A percentile compares a stretch with the other conserved stretches of the same genome.
These are phyloP conservation scores for Ctenochaetus hawaiiensis DNA, from an alignment of 2,797 vertebrate genomes.

Conservation along the genomic window DNA sequence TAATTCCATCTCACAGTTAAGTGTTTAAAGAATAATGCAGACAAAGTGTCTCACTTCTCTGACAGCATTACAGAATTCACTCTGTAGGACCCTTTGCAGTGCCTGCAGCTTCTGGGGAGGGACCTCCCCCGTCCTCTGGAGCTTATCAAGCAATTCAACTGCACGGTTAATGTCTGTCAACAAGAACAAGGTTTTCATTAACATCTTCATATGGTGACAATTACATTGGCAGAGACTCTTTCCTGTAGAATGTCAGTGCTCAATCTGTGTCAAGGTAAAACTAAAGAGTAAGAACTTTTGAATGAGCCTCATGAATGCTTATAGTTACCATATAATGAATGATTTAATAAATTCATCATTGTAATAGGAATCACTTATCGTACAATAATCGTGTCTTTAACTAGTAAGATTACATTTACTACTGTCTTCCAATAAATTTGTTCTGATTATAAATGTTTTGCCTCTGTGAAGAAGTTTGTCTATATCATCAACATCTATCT, in stretches of 20 bases:
- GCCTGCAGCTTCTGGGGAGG: conserved; percentile 98
- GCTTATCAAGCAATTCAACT: conserved; percentile 96
- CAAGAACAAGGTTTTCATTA: conserved; percentile 25
- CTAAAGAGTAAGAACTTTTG: neutral
- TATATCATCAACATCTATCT: neutral
- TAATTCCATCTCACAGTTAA: neutral
- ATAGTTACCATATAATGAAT: neutral
- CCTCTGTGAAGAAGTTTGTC: neutral
- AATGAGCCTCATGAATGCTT: neutral
- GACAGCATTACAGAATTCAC: conserved; percentile 98
- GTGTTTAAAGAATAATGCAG: neutral
- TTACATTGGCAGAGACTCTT: neutral
- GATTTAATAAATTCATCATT: neutral
- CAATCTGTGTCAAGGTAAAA: neutral
- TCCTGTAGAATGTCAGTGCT: neutral
- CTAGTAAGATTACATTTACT: neutral
- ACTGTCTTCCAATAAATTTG: neutral
- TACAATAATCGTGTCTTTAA: neutral
- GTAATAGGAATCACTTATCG: neutral
- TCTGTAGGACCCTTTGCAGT: conserved; percentile 96
- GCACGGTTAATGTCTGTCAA: conserved; percentile 96
- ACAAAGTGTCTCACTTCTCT: conserved; percentile 89
- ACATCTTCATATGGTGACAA: conserved; percentile 9
- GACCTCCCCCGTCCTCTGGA: conserved; percentile 96
- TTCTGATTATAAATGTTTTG: neutral